A percentile compares a stretch with the other conserved stretches of the same genome.
Evolutionary conservation across 2,797 vertebrate species (phyloP).

Genomic region (Muscicapa striata): DNA sequence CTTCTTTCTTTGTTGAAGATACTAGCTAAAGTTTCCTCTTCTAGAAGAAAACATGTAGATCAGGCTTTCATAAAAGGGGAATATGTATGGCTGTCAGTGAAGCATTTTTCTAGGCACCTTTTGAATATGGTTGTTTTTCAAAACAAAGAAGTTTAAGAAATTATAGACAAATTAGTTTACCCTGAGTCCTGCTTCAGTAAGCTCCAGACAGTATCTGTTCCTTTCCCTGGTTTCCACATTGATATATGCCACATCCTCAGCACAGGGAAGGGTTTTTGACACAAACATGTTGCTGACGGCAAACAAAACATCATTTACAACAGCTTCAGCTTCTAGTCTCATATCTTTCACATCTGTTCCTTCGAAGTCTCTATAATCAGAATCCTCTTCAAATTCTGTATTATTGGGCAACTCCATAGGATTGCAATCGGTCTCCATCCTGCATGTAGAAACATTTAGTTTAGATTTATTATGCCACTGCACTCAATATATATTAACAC

Average conservation of each 20-base stretch:
- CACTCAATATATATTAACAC: background rate
- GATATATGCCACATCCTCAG: constrained; percentile 90
- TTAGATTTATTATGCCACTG: background rate
- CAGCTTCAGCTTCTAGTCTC: constrained; percentile 93
- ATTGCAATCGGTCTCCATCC: constrained; percentile 91
- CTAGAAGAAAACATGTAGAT: background rate
- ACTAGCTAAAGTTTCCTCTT: background rate
- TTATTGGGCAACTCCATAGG: constrained; percentile 80
- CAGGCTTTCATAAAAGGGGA: background rate
- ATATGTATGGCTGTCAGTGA: background rate
- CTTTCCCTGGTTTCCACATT: constrained; percentile 94
- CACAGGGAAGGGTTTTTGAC: constrained; percentile 86
- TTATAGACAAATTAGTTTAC: constrained; percentile 73
- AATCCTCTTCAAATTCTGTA: constrained; percentile 80
- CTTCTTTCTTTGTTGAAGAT: background rate
- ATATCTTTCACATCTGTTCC: constrained; percentile 92
- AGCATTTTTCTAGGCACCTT: background rate
- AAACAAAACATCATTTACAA: constrained; percentile 94
- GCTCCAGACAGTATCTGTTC: constrained; percentile 92
- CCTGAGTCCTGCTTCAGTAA: constrained; percentile 93
- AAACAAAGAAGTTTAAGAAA: constrained; percentile 7
- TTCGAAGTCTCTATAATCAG: constrained; percentile 78
- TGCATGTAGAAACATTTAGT: constrained; percentile 45
- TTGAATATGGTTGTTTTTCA: background rate
- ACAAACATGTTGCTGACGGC: constrained; percentile 93